phyloP scores from a whole-genome alignment of 2,113 vertebrate species.

The Tenebrosternarchus preto region DNA sequence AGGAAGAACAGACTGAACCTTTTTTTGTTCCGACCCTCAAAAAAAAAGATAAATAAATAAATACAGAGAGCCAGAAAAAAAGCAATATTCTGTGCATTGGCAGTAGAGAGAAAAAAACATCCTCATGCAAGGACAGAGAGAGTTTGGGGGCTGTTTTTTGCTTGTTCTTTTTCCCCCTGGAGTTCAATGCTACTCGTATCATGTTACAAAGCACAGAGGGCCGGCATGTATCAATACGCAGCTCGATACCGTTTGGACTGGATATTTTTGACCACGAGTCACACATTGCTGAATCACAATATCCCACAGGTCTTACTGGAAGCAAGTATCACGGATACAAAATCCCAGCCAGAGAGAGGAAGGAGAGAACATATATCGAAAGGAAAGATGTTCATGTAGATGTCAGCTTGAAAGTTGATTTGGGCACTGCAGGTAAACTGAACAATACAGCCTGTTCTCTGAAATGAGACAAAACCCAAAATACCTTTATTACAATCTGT shows the following conservation, averaged over 20 bases:
- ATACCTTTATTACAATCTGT: too few relatives aligned
- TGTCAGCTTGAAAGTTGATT: not conserved
- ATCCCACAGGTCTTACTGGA: slow-evolving; percentile 10
- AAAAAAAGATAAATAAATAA: too few relatives aligned
- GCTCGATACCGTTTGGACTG: slow-evolving; percentile 32
- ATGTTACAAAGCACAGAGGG: not conserved
- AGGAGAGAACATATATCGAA: not conserved
- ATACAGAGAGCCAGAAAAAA: not conserved
- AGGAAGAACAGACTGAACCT: too few relatives aligned
- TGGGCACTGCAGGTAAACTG: not conserved
- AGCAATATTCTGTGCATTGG: slow-evolving; percentile 10
- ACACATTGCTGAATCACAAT: slow-evolving; percentile 32
- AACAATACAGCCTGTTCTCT: too few relatives aligned
- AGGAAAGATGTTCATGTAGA: not conserved
- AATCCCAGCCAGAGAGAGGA: not conserved
- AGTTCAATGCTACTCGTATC: not conserved
- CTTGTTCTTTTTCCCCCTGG: not conserved
- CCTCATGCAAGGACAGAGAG: not conserved
- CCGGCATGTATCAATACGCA: slow-evolving; percentile 18
- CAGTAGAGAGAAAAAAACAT: not conserved
- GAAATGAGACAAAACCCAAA: too few relatives aligned
- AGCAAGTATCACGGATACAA: not conserved
- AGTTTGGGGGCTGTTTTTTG: not conserved
- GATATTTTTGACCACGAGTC: slow-evolving; percentile 24
- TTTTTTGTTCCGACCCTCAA: too few relatives aligned